phyloP scores from a whole-genome alignment of 2,797 vertebrate genomes.

The Gila robusta region DNA sequence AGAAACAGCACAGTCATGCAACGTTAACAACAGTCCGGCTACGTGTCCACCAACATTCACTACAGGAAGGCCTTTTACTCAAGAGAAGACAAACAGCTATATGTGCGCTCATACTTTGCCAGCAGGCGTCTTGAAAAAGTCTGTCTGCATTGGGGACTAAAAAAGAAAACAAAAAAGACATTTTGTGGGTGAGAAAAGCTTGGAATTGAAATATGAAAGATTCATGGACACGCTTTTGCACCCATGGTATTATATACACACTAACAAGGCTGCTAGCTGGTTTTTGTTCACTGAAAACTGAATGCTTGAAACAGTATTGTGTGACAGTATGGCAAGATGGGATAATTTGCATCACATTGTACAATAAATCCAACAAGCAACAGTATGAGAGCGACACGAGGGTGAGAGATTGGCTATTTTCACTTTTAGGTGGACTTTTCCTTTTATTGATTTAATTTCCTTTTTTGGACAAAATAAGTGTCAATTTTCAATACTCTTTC shows the following conservation, averaged over 20 bases:
- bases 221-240: background rate
- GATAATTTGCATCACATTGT: background rate
- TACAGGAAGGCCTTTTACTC: conserved; percentile 52
- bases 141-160: conserved; percentile 68
- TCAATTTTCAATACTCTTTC: background rate
- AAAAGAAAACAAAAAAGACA: conserved; percentile 57
- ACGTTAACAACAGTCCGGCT: conserved; percentile 87
- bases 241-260: background rate
- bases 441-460: background rate
- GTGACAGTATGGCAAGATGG: background rate
- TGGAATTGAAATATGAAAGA: background rate
- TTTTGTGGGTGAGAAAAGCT: background rate
- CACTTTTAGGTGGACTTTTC: background rate
- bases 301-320: background rate
- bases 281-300: background rate
- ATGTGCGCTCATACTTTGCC: conserved; percentile 66
- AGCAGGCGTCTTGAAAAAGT: conserved; percentile 66
- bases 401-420: background rate
- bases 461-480: background rate
- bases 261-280: background rate
- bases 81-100: conserved; percentile 35
- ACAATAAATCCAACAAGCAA: background rate
- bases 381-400: background rate
- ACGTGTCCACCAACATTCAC: conserved; percentile 75
- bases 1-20: conserved; percentile 94